Conservation (phyloP, 1,140 invertebrate species). For the Planococcus citri region DNA sequence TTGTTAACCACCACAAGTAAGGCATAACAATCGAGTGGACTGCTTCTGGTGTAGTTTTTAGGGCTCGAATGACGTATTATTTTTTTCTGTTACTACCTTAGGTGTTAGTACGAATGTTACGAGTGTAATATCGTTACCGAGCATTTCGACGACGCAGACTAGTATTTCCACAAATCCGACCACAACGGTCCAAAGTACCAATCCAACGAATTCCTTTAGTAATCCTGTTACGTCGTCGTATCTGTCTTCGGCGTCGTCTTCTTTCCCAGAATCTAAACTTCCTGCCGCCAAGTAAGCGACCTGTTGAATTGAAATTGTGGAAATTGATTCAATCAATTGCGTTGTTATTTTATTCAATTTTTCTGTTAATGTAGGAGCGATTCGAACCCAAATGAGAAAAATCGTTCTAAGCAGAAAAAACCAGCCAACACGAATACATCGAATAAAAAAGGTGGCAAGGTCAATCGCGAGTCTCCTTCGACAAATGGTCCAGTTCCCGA, state of each 20-base stretch:
- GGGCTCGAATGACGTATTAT: too few relatives aligned
- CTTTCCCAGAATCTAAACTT: neutral
- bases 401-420: neutral
- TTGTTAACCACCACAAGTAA: neutral
- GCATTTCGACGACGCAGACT: neutral
- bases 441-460: neutral
- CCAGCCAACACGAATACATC: neutral
- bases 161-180: neutral
- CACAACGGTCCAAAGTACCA: neutral
- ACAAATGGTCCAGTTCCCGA: neutral
- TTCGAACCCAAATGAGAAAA: neutral
- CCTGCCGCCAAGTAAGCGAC: neutral
- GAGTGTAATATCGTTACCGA: neutral
- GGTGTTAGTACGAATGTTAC: conserved; percentile 4
- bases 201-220: neutral
- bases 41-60: too few relatives aligned
- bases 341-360: too few relatives aligned
- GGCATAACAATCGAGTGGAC: neutral
- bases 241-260: neutral
- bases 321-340: too few relatives aligned
- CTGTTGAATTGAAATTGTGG: too few relatives aligned
- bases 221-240: conserved; percentile 5
- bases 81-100: neutral
- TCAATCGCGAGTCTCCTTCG: neutral
- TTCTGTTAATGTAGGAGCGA: neutral